Conservation (phyloP, 2,888 invertebrate genomes). For the Drosophila recens region DNA sequence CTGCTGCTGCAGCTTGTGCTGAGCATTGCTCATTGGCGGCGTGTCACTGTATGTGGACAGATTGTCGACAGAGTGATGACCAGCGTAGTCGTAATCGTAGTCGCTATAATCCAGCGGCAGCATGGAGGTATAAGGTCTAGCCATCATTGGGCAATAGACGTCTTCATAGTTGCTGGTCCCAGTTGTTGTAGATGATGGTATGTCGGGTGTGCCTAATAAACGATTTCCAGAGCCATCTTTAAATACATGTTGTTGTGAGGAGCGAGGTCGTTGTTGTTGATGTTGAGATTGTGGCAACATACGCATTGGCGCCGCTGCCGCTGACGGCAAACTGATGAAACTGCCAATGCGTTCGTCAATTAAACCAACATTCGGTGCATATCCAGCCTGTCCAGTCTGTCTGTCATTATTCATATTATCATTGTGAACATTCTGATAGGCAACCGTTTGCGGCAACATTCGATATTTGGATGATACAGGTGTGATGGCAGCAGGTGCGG, state of each 20-base stretch:
- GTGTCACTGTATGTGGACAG: constrained; percentile 78
- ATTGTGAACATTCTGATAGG: constrained; percentile 44
- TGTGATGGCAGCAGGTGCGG: too few species aligned
- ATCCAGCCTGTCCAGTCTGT: constrained; percentile 43
- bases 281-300: constrained; percentile 67
- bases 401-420: constrained; percentile 39
- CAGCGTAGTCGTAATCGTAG: constrained; percentile 86
- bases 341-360: constrained; percentile 90
- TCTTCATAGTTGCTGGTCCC: constrained; percentile 60
- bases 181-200: not conserved
- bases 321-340: constrained; percentile 85
- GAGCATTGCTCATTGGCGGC: constrained; percentile 56
- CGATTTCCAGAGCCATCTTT: constrained; percentile 46
- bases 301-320: constrained; percentile 69
- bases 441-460: constrained; percentile 68
- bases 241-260: constrained; percentile 59
- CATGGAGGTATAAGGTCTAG: constrained; percentile 81
- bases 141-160: constrained; percentile 44
- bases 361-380: constrained; percentile 86
- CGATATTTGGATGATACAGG: constrained; percentile 62
- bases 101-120: constrained; percentile 87
- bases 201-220: constrained; percentile 37
- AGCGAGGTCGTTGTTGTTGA: constrained; percentile 50
- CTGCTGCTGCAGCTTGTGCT: constrained; percentile 66
- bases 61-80: constrained; percentile 58